Conservation (phyloP, 2,888 invertebrate species). For the Parthenolecanium corni region DNA sequence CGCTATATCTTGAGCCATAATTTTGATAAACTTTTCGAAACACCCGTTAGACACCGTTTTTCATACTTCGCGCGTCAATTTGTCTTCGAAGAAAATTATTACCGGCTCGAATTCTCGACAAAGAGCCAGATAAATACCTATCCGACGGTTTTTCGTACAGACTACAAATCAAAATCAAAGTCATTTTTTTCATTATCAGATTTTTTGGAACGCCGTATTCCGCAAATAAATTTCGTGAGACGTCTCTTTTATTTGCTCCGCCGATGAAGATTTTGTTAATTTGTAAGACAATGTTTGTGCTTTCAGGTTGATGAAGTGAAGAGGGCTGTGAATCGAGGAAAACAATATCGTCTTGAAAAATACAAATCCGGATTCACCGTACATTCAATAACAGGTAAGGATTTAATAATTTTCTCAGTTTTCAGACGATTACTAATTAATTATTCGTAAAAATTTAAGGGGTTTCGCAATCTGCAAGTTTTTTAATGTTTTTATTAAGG, state of each 20-base stretch:
- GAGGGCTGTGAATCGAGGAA: no score
- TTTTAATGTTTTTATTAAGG: no score
- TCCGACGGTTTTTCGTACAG: background rate
- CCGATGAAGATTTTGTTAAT: slow-evolving; percentile 10
- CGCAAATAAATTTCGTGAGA: background rate
- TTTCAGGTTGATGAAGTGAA: no score
- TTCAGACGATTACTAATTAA: no score
- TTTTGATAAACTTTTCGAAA: background rate
- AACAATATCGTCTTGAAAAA: no score
- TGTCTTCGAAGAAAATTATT: slow-evolving; percentile 16
- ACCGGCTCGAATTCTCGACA: slow-evolving; percentile 12
- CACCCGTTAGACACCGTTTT: background rate
- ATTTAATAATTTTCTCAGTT: no score
- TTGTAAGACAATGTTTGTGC: no score
- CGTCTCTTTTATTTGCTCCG: background rate
- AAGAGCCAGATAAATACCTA: slow-evolving; percentile 9
- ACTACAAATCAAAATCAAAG: slow-evolving; percentile 20
- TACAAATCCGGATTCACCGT: no score
- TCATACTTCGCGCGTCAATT: slow-evolving; percentile 18
- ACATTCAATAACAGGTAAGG: no score
- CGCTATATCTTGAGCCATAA: no score
- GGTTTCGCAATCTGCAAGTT: no score
- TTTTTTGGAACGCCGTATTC: background rate
- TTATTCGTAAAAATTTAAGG: no score
- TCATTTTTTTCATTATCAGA: slow-evolving; percentile 19